Percentiles rank a stretch among this genome's conserved stretches.
Conservation (phyloP, 1,140 invertebrate species). For the Drosophila seguyi region DNA sequence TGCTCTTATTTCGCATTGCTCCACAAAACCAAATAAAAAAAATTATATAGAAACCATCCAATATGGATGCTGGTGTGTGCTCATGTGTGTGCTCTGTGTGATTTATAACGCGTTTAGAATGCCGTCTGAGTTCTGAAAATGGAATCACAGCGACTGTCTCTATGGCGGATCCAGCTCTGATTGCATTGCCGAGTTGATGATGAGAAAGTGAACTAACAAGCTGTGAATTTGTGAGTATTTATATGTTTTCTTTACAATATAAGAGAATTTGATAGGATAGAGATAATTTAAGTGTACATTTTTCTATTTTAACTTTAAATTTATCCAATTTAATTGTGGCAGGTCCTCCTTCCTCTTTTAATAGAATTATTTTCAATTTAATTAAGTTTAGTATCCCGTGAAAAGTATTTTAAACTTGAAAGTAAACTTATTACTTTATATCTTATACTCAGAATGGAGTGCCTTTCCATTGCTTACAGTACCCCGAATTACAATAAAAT, state of each 20-base stretch:
- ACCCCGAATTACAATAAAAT: slow-evolving; percentile 12
- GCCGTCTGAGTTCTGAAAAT: slow-evolving; percentile 27
- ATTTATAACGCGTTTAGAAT: slow-evolving; percentile 69
- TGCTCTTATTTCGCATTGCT: slow-evolving; percentile 36
- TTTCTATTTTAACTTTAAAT: too few species aligned
- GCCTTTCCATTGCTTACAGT: slow-evolving; percentile 1
- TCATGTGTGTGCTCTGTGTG: slow-evolving; percentile 20
- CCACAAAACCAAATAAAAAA: slow-evolving; percentile 45
- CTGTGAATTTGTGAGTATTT: background rate
- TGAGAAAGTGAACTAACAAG: slow-evolving; percentile 18
- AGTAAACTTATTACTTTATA: background rate
- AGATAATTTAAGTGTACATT: too few species aligned
- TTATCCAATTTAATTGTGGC: too few species aligned
- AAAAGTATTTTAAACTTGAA: background rate
- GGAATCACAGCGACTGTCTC: slow-evolving; percentile 24
- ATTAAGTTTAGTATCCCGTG: background rate
- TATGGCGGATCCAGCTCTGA: slow-evolving; percentile 1
- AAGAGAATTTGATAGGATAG: too few species aligned
- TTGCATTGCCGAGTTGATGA: slow-evolving; percentile 28
- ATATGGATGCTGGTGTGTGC: slow-evolving; percentile 18
- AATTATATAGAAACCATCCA: slow-evolving; percentile 29
- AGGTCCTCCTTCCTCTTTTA: background rate
- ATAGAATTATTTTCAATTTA: background rate
- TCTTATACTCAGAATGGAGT: background rate
- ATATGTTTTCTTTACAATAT: background rate